Conservation (phyloP, 2,113 vertebrate genomes). For the Alces alces region DNA sequence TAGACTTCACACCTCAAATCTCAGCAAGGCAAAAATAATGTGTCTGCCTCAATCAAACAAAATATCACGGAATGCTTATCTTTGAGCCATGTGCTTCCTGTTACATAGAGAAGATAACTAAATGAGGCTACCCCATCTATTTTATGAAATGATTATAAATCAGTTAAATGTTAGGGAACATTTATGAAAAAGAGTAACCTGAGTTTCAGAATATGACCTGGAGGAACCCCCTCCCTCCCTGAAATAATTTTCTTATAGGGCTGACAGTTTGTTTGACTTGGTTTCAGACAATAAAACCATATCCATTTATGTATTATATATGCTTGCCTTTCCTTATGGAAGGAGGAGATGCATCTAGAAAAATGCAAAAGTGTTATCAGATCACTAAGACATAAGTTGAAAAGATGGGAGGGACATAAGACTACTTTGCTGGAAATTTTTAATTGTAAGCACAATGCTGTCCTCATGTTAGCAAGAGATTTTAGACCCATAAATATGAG, state of each 20-base stretch:
- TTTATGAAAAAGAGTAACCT: neutral
- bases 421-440: neutral
- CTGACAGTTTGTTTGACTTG: neutral
- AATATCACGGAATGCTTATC: neutral
- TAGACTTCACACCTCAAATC: neutral
- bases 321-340: neutral
- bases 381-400: neutral
- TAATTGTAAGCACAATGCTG: neutral
- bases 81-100: neutral
- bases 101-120: neutral
- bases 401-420: neutral
- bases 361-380: neutral
- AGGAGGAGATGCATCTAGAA: neutral
- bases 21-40: neutral
- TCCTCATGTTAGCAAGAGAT: neutral
- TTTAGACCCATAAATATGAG: neutral
- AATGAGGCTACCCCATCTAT: neutral
- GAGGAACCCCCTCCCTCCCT: rapidly evolving
- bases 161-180: neutral
- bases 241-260: neutral
- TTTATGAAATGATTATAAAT: neutral
- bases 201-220: neutral
- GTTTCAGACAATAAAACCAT: neutral
- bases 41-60: neutral
- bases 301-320: neutral